A percentile compares a stretch with the other conserved stretches of the same genome.
These are phyloP conservation scores for Hemicentrotus pulcherrimus DNA, from an alignment of 35 echinoderm and acorn worm genomes.

Conservation along the genomic window DNA sequence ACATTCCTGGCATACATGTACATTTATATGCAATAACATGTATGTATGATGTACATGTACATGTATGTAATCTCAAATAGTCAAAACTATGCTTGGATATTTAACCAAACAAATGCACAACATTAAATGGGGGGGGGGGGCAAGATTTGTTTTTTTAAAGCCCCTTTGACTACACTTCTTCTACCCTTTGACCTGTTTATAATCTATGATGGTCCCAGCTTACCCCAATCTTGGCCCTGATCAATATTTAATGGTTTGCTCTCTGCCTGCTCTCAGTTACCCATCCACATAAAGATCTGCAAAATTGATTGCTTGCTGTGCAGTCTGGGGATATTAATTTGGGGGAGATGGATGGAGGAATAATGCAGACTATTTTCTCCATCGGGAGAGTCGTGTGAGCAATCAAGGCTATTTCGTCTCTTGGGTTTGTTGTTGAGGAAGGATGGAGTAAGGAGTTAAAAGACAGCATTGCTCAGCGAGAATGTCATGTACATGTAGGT, in stretches of 20 bases:
- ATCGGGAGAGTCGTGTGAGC: background rate
- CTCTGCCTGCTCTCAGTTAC: background rate
- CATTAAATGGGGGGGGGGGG: no score
- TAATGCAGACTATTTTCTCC: background rate
- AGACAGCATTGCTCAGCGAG: background rate
- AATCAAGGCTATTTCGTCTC: background rate
- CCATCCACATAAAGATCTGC: background rate
- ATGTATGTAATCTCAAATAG: no score
- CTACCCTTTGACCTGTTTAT: background rate
- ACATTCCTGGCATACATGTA: no score
- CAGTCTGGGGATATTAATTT: background rate
- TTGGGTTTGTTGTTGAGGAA: background rate
- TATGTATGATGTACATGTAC: no score
- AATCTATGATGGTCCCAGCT: background rate
- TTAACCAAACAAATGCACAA: no score
- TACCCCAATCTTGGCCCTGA: background rate
- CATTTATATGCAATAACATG: no score
- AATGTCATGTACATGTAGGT: background rate
- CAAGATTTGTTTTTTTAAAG: no score
- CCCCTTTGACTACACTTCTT: no score
- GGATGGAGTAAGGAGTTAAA: background rate
- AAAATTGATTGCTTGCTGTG: constrained; percentile 3
- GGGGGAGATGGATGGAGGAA: background rate
- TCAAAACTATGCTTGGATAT: no score
- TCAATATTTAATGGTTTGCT: background rate